These are phyloP conservation scores for Orthonyx spaldingii DNA, from an alignment of 2,113 vertebrate species.

Conservation along the genomic window DNA sequence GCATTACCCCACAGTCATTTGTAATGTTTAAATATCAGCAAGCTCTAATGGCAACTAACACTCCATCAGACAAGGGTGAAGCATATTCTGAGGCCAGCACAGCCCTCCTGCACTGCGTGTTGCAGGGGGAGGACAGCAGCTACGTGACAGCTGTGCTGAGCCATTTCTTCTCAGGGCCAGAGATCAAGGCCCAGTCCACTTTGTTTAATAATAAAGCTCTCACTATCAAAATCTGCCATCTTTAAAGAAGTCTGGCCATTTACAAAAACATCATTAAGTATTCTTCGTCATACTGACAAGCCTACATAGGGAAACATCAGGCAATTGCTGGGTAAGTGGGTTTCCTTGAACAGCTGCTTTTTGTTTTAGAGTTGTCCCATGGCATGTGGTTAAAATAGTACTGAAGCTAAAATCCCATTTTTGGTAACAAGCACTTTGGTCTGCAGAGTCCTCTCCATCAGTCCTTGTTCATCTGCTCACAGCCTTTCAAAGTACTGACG, in stretches of 20 bases:
- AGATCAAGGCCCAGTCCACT: neutral
- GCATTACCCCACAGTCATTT: neutral
- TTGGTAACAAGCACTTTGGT: neutral
- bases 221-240: neutral
- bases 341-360: neutral
- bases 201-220: neutral
- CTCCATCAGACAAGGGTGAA: neutral
- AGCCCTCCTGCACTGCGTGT: neutral
- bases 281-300: neutral
- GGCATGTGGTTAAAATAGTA: neutral
- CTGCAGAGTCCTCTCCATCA: neutral
- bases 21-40: neutral
- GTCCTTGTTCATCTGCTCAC: neutral
- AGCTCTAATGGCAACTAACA: neutral
- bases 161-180: neutral
- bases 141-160: neutral
- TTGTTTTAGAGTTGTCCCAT: neutral
- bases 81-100: neutral
- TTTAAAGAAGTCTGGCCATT: neutral
- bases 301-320: neutral
- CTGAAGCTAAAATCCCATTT: neutral
- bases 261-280: neutral
- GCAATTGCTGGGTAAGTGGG: neutral
- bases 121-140: neutral
- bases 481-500: neutral